phyloP scores from a whole-genome alignment of 2,797 vertebrate genomes.

The Sylvia borin region DNA sequence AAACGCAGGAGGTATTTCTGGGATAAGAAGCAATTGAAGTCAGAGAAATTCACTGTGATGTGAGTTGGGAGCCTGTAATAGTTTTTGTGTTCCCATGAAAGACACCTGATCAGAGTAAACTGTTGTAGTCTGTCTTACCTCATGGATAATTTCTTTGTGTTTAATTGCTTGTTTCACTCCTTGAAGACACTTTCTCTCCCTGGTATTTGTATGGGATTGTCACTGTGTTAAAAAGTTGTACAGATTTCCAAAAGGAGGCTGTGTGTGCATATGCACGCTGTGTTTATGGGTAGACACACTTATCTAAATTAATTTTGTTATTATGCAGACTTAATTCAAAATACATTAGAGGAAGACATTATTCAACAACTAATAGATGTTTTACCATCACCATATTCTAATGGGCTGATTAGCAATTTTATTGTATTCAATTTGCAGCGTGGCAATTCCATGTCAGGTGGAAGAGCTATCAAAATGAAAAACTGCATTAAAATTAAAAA shows the following conservation, averaged over 20 bases:
- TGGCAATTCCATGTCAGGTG: conserved; percentile 74
- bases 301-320: conserved; percentile 46
- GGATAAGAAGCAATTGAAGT: neutral
- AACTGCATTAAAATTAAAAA: conserved; percentile 78
- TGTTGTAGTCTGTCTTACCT: neutral
- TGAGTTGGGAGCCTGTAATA: neutral
- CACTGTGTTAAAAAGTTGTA: neutral
- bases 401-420: conserved; percentile 79
- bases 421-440: conserved; percentile 78
- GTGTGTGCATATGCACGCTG: accelerated
- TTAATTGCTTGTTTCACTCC: neutral
- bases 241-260: neutral
- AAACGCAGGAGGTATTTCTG: neutral
- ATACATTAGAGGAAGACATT: conserved; percentile 51
- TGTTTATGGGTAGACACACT: neutral
- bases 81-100: neutral
- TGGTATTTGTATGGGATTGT: neutral
- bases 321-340: conserved; percentile 61
- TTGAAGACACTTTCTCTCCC: neutral
- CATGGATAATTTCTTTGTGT: neutral
- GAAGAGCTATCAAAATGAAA: conserved; percentile 79
- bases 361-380: conserved; percentile 71
- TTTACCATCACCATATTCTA: conserved; percentile 72
- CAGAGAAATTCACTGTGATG: neutral
- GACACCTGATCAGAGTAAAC: neutral